Conservation (phyloP, 2,113 vertebrate genomes). For the Passer domesticus region DNA sequence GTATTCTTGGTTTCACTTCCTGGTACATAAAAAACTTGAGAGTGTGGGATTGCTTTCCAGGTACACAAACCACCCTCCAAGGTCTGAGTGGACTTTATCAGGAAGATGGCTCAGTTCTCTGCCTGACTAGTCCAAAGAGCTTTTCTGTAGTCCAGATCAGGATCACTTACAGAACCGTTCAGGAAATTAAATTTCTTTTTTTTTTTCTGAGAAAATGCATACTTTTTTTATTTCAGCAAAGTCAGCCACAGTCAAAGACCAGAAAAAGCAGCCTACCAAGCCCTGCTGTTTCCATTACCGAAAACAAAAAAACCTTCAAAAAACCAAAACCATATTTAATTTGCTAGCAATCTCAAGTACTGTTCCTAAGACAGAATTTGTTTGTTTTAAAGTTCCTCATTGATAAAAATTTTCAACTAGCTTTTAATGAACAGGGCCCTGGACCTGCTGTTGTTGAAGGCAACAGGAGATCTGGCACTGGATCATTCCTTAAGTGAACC, state of each 20-base stretch:
- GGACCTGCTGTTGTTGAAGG: not conserved
- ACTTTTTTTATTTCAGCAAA: not conserved
- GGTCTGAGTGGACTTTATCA: not conserved
- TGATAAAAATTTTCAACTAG: not conserved
- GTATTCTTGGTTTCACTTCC: not conserved
- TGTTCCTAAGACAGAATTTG: not conserved
- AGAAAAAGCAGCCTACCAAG: not conserved
- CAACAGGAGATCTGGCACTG: not conserved
- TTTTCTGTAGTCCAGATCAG: not conserved
- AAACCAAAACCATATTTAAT: not conserved
- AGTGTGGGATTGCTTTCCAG: not conserved
- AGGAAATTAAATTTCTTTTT: slow-evolving; percentile 31
- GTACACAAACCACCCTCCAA: not conserved
- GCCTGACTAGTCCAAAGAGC: not conserved
- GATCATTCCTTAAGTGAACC: not conserved
- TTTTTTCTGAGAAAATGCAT: not conserved
- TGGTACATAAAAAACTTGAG: not conserved
- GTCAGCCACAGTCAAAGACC: not conserved
- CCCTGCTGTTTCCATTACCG: not conserved
- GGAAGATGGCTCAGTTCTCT: not conserved
- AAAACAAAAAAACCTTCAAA: not conserved
- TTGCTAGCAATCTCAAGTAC: not conserved
- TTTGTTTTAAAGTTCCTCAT: not conserved
- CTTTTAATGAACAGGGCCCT: not conserved
- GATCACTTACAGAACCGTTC: not conserved